Evolutionary conservation across 2,888 invertebrate species (phyloP).

Genomic region (Hedya salicella): DNA sequence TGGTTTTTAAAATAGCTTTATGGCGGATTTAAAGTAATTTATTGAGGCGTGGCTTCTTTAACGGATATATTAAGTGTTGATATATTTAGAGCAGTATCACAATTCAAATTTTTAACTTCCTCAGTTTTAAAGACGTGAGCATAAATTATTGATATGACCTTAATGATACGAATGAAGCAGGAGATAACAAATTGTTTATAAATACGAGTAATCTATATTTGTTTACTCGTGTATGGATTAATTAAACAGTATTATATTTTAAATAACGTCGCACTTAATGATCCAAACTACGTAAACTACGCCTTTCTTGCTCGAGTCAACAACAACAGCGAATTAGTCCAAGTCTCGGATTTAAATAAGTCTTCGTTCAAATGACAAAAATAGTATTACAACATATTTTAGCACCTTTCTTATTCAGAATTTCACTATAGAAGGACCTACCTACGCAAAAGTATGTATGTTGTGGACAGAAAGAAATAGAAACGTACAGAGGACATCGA

Average conservation of each 20-base stretch:
- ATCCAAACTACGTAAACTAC: background rate
- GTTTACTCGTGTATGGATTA: background rate
- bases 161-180: slow-evolving; percentile 15
- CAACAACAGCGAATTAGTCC: too few species aligned
- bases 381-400: too few species aligned
- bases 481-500: too few species aligned
- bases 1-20: slow-evolving; percentile 15
- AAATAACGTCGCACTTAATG: background rate
- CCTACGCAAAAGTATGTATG: too few species aligned
- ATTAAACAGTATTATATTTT: background rate
- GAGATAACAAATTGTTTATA: slow-evolving; percentile 11
- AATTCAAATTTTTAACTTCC: background rate
- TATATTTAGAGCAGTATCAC: slow-evolving; percentile 16
- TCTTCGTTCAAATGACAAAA: too few species aligned
- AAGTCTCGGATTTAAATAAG: too few species aligned
- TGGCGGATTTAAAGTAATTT: background rate
- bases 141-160: slow-evolving; percentile 21
- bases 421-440: too few species aligned
- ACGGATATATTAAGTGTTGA: slow-evolving; percentile 3
- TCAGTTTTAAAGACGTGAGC: background rate
- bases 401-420: too few species aligned
- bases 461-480: too few species aligned
- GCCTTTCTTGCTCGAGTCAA: too few species aligned
- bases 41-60: background rate
- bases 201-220: slow-evolving; percentile 2